A percentile compares a stretch with the other conserved stretches of the same genome.
Evolutionary conservation across 30 jellyfish, hydroid and myxozoan species (phyloP).

Genomic region (Nemopilema nomurai): DNA sequence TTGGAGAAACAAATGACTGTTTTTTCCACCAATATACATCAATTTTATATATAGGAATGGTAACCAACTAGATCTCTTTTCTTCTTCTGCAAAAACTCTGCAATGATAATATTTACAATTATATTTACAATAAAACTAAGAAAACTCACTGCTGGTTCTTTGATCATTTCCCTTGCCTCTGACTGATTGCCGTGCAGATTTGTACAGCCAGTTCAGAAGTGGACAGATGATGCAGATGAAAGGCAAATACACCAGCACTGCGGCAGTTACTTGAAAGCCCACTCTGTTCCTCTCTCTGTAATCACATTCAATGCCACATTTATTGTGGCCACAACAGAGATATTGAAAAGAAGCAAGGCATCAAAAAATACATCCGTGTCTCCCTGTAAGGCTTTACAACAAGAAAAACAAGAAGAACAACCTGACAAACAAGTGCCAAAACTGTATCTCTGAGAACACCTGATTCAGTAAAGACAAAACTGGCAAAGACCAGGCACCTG

Average conservation of each 20-base stretch:
- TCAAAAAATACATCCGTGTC: conserved; percentile 71
- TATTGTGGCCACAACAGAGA: conserved; percentile 61
- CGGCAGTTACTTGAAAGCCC: conserved; percentile 31
- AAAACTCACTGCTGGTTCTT: not conserved
- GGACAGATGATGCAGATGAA: conserved; percentile 26
- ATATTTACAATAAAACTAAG: no score
- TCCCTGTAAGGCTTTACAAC: conserved; percentile 67
- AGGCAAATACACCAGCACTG: conserved; percentile 31
- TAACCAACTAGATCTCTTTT: no score
- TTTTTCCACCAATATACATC: no score
- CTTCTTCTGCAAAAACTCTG: no score
- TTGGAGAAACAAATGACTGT: no score
- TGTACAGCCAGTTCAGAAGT: conserved; percentile 4
- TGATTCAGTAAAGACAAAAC: conserved; percentile 47
- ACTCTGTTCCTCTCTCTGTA: conserved; percentile 41
- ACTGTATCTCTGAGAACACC: conserved; percentile 52
- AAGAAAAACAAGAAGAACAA: conserved; percentile 46
- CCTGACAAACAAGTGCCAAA: conserved; percentile 58
- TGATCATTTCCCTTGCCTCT: not conserved
- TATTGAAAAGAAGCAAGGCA: conserved; percentile 37
- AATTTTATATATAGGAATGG: no score
- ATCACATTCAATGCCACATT: conserved; percentile 44
- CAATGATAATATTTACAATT: no score
- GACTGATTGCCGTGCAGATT: not conserved
- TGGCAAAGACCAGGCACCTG: conserved; percentile 46